Conservation (phyloP, 2,888 invertebrate genomes). For the Stegophylla sp. region DNA sequence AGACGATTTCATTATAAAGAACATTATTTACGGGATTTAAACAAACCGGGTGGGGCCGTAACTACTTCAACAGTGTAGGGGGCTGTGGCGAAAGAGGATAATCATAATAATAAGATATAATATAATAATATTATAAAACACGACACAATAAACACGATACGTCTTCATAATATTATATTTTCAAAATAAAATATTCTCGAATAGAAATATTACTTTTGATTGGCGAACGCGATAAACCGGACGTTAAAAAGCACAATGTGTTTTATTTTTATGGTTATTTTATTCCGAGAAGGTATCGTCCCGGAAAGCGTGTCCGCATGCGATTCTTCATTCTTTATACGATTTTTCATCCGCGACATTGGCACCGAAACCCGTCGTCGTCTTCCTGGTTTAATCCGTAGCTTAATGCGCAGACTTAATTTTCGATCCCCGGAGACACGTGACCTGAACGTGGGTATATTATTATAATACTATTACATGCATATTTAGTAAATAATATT, state of each 20-base stretch:
- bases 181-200: no score
- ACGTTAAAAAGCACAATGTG: neutral
- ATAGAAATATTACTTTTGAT: constrained; percentile 1
- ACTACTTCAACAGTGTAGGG: neutral
- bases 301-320: neutral
- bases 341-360: neutral
- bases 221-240: neutral
- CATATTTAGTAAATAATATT: neutral
- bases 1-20: constrained; percentile 20
- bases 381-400: neutral
- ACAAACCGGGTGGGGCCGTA: constrained; percentile 26
- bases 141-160: neutral
- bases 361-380: neutral
- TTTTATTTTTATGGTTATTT: constrained; percentile 33
- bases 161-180: constrained; percentile 20
- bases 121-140: no score
- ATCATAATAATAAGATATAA: neutral
- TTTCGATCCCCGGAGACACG: neutral
- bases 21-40: constrained; percentile 50
- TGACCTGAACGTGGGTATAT: neutral
- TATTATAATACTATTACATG: neutral
- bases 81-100: neutral
- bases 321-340: neutral
- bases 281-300: constrained; percentile 8
- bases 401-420: neutral